Evolutionary conservation across 2,113 vertebrate genomes (phyloP).

Genomic region (Podarcis muralis): DNA sequence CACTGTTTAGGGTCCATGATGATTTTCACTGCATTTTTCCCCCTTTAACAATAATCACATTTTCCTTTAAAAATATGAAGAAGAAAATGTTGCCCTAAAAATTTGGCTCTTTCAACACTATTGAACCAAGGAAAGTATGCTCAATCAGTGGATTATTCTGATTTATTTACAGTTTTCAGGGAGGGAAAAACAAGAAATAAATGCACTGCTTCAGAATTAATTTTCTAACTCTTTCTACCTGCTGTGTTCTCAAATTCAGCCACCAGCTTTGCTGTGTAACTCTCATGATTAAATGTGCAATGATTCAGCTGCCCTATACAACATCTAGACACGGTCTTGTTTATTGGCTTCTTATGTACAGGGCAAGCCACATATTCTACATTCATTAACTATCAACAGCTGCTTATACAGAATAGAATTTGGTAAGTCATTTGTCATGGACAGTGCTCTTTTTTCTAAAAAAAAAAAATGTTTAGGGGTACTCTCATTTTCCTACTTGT

Average conservation of each 20-base stretch:
- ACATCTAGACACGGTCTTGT: neutral
- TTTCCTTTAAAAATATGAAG: neutral
- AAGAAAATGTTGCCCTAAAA: neutral
- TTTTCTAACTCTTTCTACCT: constrained; percentile 19
- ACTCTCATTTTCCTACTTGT: too few species aligned
- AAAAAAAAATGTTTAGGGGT: too few species aligned
- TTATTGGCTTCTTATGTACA: constrained; percentile 3
- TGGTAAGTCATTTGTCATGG: constrained; percentile 14
- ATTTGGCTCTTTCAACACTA: neutral
- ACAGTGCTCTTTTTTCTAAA: too few species aligned
- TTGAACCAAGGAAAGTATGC: neutral
- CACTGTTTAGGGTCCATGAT: neutral
- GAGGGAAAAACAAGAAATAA: neutral
- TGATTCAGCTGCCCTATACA: neutral
- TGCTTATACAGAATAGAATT: neutral
- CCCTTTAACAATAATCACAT: neutral
- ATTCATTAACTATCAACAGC: constrained; percentile 17
- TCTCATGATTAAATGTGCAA: neutral
- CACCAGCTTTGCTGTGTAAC: constrained; percentile 11
- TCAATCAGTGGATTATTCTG: neutral
- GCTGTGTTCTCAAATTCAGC: constrained; percentile 12
- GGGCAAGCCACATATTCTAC: neutral
- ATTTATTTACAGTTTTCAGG: constrained; percentile 3
- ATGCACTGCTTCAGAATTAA: constrained; percentile 9
- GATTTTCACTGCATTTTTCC: neutral